Evolutionary conservation across 2,797 vertebrate genomes (phyloP), one percentile per base, ranked within the genome.

Genomic region (Sebastes kiyomatsui): DNA sequence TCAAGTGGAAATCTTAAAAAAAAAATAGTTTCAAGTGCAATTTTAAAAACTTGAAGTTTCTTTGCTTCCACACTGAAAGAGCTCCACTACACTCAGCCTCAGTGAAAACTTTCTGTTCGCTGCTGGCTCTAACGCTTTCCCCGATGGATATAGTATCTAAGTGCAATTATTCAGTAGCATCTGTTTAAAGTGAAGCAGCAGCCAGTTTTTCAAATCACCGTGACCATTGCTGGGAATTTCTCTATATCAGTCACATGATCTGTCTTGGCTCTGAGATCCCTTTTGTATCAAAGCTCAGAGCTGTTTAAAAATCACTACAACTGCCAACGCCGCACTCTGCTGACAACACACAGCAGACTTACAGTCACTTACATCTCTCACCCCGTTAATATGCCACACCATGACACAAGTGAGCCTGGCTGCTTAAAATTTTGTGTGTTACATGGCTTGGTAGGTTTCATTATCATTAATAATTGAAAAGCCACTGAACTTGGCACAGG

Each of bases 381-480:
- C 68, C 79, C 71, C 74, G 83, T 87, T 85, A 88, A 83, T 79
- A 75, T 87, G 84, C 77, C 66, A 76, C 88, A 76, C 77, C 73
- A 33, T 79, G 90, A 82, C 79, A 86, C 80, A 16, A 82, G 75
- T 61, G 67, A 87, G 82, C 75, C 27, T 16, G 58, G 78, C 78
- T 85, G 80, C 75, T 90, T 79, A 86, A 76, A 64, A 4, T 83
- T 22, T 65, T 86, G 82, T 80, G 80, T 76, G 83, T 86, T 87
- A 91, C 89, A 88, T 78, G 80, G 85, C 79, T 84, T 42, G 82
- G 84, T 89, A 78, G 85, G 60, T 92, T 93, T 94, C 87, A 86
- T 90, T 89, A 87, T 87, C 83, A 90, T 94, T 91, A 93, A 94
- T 94, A 92, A 94, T 93, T 75, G 64, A 93, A 72, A 85, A 91